Evolutionary conservation across 2,113 vertebrate genomes (phyloP).

Genomic region (Nesogale talazaci): DNA sequence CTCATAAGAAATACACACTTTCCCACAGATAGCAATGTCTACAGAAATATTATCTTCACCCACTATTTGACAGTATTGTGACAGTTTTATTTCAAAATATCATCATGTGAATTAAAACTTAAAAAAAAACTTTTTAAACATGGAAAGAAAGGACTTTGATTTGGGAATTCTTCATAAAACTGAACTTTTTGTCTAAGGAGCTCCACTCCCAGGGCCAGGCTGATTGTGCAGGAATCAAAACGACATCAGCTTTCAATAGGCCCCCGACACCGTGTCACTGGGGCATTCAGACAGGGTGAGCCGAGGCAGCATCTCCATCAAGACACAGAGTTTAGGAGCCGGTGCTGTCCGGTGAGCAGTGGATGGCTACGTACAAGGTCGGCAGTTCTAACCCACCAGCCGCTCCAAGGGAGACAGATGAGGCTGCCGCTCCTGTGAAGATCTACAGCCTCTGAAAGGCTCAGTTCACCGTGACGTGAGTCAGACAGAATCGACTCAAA

Average conservation of each 20-base stretch:
- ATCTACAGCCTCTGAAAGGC: not conserved
- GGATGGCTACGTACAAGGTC: too few relatives aligned
- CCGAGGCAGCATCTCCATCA: too few relatives aligned
- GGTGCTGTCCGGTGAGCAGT: too few relatives aligned
- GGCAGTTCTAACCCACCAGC: too few relatives aligned
- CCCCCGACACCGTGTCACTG: too few relatives aligned
- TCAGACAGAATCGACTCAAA: too few relatives aligned
- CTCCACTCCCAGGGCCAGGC: constrained; percentile 13
- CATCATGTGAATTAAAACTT: constrained; percentile 66
- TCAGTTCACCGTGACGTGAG: too few relatives aligned
- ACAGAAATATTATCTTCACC: constrained; percentile 68
- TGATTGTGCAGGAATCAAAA: not conserved
- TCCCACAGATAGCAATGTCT: constrained; percentile 53
- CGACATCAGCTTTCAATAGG: too few relatives aligned
- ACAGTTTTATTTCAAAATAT: constrained; percentile 71
- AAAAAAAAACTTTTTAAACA: constrained; percentile 40
- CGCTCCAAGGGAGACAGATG: too few relatives aligned
- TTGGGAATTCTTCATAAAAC: constrained; percentile 60
- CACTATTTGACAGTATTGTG: constrained; percentile 72
- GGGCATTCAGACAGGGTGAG: too few relatives aligned
- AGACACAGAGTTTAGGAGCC: too few relatives aligned
- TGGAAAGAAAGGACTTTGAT: constrained; percentile 25
- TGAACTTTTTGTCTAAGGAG: constrained; percentile 54
- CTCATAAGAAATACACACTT: constrained; percentile 68
- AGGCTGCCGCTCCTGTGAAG: too few relatives aligned